Conservation (phyloP, 2,113 vertebrate species). For the Ornithorhynchus anatinus region DNA sequence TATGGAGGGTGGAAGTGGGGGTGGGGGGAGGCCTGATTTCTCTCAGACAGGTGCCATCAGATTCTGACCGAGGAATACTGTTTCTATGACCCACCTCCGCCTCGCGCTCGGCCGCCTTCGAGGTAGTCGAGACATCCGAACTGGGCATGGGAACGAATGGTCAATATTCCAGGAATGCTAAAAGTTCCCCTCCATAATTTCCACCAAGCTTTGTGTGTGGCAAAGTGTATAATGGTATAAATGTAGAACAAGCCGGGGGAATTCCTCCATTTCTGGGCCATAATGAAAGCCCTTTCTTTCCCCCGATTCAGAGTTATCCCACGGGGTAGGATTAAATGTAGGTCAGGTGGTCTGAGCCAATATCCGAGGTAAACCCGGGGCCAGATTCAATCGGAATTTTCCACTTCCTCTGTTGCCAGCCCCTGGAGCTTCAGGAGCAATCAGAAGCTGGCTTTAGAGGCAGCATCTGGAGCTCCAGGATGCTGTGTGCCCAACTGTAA, state of each 20-base stretch:
- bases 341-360: conserved; percentile 59
- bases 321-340: conserved; percentile 40
- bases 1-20: too few relatives aligned
- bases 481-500: conserved; percentile 16
- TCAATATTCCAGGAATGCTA: not conserved
- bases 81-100: too few relatives aligned
- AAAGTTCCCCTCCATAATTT: not conserved
- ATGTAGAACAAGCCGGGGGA: not conserved
- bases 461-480: conserved; percentile 22
- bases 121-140: too few relatives aligned
- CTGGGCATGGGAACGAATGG: not conserved
- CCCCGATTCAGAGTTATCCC: conserved; percentile 28
- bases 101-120: too few relatives aligned
- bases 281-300: conserved; percentile 17
- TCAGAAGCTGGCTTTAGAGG: conserved; percentile 22
- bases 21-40: too few relatives aligned
- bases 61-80: too few relatives aligned
- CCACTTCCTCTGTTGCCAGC: conserved; percentile 47
- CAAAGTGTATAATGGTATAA: not conserved
- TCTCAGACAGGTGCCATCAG: too few relatives aligned
- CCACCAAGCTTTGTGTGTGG: not conserved
- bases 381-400: conserved; percentile 58
- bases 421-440: conserved; percentile 41
- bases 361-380: conserved; percentile 33
- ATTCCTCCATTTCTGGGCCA: not conserved